Evolutionary conservation across 2,797 vertebrate species (phyloP), one percentile per base, ranked within the genome.

Genomic region (Acipenser oxyrinchus): DNA sequence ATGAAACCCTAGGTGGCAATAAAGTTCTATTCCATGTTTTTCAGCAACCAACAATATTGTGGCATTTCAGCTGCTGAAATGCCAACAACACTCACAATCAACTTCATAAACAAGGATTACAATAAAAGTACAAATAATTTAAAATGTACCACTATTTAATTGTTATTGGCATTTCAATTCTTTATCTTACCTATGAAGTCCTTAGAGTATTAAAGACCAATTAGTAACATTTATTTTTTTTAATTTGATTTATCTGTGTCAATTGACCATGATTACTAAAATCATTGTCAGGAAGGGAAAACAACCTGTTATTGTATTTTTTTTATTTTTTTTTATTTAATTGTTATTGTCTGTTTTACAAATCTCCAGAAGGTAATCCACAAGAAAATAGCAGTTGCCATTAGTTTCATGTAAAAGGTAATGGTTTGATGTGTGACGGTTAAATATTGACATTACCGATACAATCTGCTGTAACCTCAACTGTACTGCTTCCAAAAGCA

Each of bases 161-260:
- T 82, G 80, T 79, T 80, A 83, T 77, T 78, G 79, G 79, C 83
- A 77, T 69, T 70, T 67, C 72, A 64, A 68, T 76, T 67, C 73
- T 85, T 87, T 85, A 87, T 86, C 81, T 71, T 77, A 69, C 72
- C 66, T 53, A 62, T 66, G 66, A 81, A 85, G 80, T 76, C 78
- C 81, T 84, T 76, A 78, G 71, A 82, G 74, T 86, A 86, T 86
- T 82, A 81, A 72, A 73, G 50, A 71, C 77, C 84, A 86, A 88
- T 87, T 85, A 87, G 77, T 70, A 75, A 64, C 76, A 80, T 75
- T 74, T 75, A 71, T 79, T 77, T 73, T 82, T 67, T 86, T 80
- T 82, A 73, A 78, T 78, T 70, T 68, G 66, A 69, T 71, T 4
- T 37, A 5, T 37, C 37, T 37, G 76, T 73, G 69, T 73, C 64